Base-by-base conservation (phyloP, 2,888 invertebrate genomes). In the Xestia ashworthii region DNA sequence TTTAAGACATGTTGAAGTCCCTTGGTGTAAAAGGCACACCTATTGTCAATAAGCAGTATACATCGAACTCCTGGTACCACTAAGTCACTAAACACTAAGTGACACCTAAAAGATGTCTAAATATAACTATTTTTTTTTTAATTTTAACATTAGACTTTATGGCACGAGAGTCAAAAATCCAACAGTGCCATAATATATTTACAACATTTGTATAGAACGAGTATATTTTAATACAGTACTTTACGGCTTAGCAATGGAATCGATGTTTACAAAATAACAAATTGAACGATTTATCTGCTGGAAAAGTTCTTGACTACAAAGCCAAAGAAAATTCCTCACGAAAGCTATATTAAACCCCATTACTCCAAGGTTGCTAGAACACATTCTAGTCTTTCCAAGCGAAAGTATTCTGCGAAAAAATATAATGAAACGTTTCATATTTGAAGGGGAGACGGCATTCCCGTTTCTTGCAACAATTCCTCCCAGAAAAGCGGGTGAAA, bases 361-460 rank as follows among this genome's bases (percentile, higher is more conserved):
- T 25, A 38, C 58, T 50, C 55, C n/a, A 50, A 19, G 41, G 41
- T 46, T 41, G 22, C 46, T 62, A 38, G 69, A 25, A 76, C 76
- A 76, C 55, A 71, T 60, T 74, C 80, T 44, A 75, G 25, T 74
- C 44, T 62, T 53, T 16, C n/a, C 46, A 22, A 80, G 68, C 41
- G 70, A 82, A 62, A 80, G 66, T 80, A 71, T 82, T 82, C 58
- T 64, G 14, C n/a, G 71, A 71, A 74, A 74, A 74, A 78, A 83
- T 66, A 82, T 80, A 82, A 76, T 84, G 81, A 84, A 76, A 84
- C 46, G 68, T 80, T 84, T 84, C 60, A 80, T 82, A 83, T 80
- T 76, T 81, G 58, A 73, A 71, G 68, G 41, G 53, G 14, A 22
- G 53, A 55, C 46, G 60, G 53, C 46, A 71, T 58, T 67, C 83